These are phyloP conservation scores for Acanthosepion pharaonis DNA, from an alignment of 2,888 invertebrate genomes.

Conservation along the genomic window DNA sequence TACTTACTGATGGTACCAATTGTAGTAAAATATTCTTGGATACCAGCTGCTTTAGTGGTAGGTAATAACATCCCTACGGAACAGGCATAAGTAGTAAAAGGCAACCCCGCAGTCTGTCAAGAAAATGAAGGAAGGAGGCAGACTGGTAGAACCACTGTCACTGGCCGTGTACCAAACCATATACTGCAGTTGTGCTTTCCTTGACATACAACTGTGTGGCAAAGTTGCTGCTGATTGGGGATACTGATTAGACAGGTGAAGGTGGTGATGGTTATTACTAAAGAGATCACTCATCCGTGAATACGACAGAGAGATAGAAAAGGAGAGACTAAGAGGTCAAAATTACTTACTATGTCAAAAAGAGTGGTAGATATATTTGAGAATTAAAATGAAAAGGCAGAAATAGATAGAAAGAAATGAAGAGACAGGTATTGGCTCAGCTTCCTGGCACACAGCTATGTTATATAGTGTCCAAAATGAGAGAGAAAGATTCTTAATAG, in stretches of 20 bases:
- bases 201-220: background rate
- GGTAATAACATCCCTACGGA: conserved; percentile 11
- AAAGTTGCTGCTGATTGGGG: background rate
- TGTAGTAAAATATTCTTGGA: background rate
- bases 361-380: background rate
- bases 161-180: background rate
- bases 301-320: background rate
- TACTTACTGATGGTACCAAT: background rate
- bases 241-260: conserved; percentile 10
- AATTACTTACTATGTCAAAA: background rate
- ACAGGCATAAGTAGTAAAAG: background rate
- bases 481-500: too few relatives aligned
- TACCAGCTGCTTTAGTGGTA: background rate
- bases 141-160: conserved; percentile 33
- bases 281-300: conserved; percentile 11
- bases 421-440: background rate
- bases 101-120: background rate
- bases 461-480: too few relatives aligned
- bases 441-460: background rate
- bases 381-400: background rate
- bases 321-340: background rate
- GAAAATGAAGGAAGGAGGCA: background rate
- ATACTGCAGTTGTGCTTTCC: background rate
- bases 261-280: background rate
- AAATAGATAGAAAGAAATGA: background rate